These are phyloP conservation scores for Poecilobothrus nobilitatus DNA, from an alignment of 2,888 invertebrate species.

Conservation along the genomic window DNA sequence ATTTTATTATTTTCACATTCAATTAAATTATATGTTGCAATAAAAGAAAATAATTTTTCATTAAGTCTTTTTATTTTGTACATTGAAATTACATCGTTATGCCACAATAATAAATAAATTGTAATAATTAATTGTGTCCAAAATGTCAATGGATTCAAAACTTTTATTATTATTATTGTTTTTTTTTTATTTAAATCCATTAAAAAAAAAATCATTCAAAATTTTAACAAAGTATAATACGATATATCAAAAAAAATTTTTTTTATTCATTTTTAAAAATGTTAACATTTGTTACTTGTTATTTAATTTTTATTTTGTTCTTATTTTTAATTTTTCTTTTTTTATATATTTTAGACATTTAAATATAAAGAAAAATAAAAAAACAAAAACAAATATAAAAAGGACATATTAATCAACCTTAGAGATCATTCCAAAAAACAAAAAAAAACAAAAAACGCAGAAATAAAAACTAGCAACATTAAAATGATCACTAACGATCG, in stretches of 20 bases:
- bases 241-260: background rate
- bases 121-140: background rate
- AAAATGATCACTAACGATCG: slow-evolving; percentile 2
- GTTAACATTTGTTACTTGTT: background rate
- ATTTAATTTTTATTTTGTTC: background rate
- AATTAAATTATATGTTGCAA: too few species aligned
- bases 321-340: background rate
- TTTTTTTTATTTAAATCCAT: background rate
- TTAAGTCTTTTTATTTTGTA: too few species aligned
- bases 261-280: background rate
- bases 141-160: background rate
- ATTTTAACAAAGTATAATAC: background rate
- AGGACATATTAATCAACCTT: background rate
- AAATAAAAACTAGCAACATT: background rate
- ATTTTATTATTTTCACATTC: too few species aligned
- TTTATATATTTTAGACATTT: background rate
- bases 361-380: background rate
- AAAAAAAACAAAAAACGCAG: too few species aligned
- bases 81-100: too few species aligned
- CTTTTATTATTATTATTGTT: too few species aligned
- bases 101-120: background rate
- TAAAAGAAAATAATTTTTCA: too few species aligned
- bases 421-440: background rate
- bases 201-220: background rate
- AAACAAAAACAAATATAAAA: background rate